Base-by-base conservation (phyloP, 2,888 invertebrate genomes). In the Patella pellucida region DNA sequence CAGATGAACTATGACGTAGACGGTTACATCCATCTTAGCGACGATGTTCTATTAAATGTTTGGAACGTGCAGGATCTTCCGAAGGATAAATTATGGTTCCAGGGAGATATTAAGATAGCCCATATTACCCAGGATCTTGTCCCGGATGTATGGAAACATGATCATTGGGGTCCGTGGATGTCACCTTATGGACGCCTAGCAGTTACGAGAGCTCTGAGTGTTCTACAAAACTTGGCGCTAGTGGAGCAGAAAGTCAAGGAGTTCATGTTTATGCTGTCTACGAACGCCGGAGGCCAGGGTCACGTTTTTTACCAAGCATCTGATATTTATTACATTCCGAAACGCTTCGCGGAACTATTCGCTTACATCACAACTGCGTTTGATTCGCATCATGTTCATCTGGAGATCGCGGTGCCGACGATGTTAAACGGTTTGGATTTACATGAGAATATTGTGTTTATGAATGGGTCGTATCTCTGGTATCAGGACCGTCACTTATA, bases 271-370 rank as follows among this genome's bases (percentile, higher is more conserved):
- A 52, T 56, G 41, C 27, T 74, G 27, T 50, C 54, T 2, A 51
- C 50, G 27, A 74, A 56, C 27, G 41, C 51, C 27, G 74, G 71
- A 15, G 62, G 51, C 14, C n/a, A 16, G n/a, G 62, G n/a, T 7
- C 52, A 71, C 7, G 74, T 67, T 14, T 74, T 62, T 56, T 74
- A 74, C 31, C 70, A 71, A 74, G 74, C 74, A 12, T 74, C 71
- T 3, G 71, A 74, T 23, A 71, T 74, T 19, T 74, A 50, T 41
- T 74, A 74, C 31, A 51, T 71, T 51, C 74, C 74, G 12, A n/a
- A 54, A 7, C 56, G 67, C 56, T 56, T 52, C 23, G 62, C 31
- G 27, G 19, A 71, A 2, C 19, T 11, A 19, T 62, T 62, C 12
- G 23, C 14, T 62, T 62, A 62, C 5, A 19, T 19, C 23, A 9